Conservation (phyloP, 1,140 invertebrate genomes). For the Thaumetopoea pityocampa region DNA sequence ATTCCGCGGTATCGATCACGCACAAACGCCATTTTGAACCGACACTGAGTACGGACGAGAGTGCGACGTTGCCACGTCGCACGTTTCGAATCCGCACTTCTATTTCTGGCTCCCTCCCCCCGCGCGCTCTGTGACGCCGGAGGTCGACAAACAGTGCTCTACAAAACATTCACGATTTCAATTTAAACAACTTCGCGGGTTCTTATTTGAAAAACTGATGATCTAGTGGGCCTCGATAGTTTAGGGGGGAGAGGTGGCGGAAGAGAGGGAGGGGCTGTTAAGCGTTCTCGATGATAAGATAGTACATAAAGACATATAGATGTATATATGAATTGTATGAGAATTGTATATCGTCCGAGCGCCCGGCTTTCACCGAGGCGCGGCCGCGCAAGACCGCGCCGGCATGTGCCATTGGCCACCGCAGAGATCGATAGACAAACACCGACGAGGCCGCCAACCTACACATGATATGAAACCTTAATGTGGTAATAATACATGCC, state of each 20-base stretch:
- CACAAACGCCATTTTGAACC: conserved; percentile 74
- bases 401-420: conserved; percentile 72
- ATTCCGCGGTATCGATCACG: conserved; percentile 73
- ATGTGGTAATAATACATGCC: conserved; percentile 24
- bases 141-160: conserved; percentile 47
- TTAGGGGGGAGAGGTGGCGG: conserved; percentile 17
- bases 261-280: conserved; percentile 17
- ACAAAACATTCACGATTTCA: conserved; percentile 58
- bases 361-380: conserved; percentile 71
- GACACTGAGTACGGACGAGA: conserved; percentile 58
- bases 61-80: conserved; percentile 70
- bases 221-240: conserved; percentile 45
- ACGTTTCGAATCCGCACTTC: conserved; percentile 59
- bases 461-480: conserved; percentile 47
- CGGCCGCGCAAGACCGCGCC: conserved; percentile 54
- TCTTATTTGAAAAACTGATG: conserved; percentile 29
- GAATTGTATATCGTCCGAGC: conserved; percentile 31
- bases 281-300: conserved; percentile 55
- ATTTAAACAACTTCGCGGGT: conserved; percentile 36
- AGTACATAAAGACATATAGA: conserved; percentile 40
- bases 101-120: conserved; percentile 57
- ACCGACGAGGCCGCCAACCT: conserved; percentile 58
- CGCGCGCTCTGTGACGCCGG: conserved; percentile 35
- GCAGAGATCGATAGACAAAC: conserved; percentile 74
- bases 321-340: conserved; percentile 32